Percentiles rank a stretch among this genome's conserved stretches.
Evolutionary conservation across 2,888 invertebrate genomes (phyloP).

Genomic region (Eupelmus urozonus): DNA sequence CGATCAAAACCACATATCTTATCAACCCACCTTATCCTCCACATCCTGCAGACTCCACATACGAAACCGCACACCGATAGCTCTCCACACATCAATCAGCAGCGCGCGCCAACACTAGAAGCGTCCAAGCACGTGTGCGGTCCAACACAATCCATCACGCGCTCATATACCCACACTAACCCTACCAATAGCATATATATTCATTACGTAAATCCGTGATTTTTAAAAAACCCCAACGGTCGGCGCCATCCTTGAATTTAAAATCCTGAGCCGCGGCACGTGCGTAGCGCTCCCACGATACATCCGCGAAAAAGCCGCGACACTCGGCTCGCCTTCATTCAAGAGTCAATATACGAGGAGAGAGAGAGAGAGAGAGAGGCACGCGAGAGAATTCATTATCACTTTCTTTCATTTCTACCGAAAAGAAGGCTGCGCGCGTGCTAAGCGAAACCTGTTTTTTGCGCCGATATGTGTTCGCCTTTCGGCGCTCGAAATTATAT

Average conservation of each 20-base stretch:
- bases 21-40: too few species aligned
- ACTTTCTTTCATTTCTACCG: constrained; percentile 53
- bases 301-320: constrained; percentile 14
- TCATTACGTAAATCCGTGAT: too few species aligned
- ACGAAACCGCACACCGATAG: too few species aligned
- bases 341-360: constrained; percentile 17
- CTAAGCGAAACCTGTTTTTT: constrained; percentile 29
- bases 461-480: too few species aligned
- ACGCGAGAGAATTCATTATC: constrained; percentile 49
- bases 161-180: too few species aligned
- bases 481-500: not conserved
- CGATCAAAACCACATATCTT: too few species aligned
- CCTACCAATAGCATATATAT: too few species aligned
- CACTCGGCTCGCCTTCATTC: not conserved
- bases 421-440: constrained; percentile 6
- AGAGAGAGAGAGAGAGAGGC: not conserved
- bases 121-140: too few species aligned
- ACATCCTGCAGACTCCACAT: too few species aligned
- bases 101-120: too few species aligned
- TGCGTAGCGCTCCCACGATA: constrained; percentile 30
- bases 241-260: constrained; percentile 47
- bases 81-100: too few species aligned
- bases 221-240: constrained; percentile 41
- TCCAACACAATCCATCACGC: too few species aligned
- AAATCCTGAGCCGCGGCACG: constrained; percentile 28